Base-by-base conservation (phyloP, 2,113 vertebrate genomes). In the Psittacula cyanocephala region DNA sequence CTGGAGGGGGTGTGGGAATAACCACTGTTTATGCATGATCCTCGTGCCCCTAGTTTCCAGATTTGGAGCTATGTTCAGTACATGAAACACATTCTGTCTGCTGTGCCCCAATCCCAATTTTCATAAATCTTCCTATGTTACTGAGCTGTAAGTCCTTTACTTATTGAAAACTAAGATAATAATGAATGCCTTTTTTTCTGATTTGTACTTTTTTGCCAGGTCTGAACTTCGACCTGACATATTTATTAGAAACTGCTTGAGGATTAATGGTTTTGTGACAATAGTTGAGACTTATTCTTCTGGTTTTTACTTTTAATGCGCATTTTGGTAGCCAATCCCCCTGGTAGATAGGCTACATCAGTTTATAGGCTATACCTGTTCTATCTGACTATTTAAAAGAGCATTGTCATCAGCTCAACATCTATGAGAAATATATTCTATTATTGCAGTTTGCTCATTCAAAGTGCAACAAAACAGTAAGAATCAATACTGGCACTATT, bases 151-250 rank as follows among this genome's bases (percentile, higher is more conserved):
- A 67, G 28, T 81, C 41, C n/a, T 88, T 91, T 62, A 65, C 31
- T 94, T 93, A 87, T 64, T 89, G 55, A 87, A 83, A 80, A 62
- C 9, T 37, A 50, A 47, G 35, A 65, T 86, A 86, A 74, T 68
- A 88, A 49, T 86, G 29, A 77, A 94, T 74, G 31, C 1, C 6
- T 2, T 47, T 92, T 83, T 80, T 65, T 49, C 37, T 70, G 27
- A 55, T 70, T 57, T 50, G 27, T 23, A 25, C 33, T 81, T 25
- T 86, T 87, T 49, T 27, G 33, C 13, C 7, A 19, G 17, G 10
- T 35, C 53, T 88, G 31, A 93, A 75, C 22, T 67, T 63, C 77
- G 78, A 87, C 70, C 29, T 47, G 27, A 11, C 53, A 35, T 63
- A 15, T 86, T 83, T 83, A 81, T 88, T 78, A 52, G 59, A 88